Evolutionary conservation across 2,797 vertebrate species (phyloP).

Genomic region (Euthynnus affinis): DNA sequence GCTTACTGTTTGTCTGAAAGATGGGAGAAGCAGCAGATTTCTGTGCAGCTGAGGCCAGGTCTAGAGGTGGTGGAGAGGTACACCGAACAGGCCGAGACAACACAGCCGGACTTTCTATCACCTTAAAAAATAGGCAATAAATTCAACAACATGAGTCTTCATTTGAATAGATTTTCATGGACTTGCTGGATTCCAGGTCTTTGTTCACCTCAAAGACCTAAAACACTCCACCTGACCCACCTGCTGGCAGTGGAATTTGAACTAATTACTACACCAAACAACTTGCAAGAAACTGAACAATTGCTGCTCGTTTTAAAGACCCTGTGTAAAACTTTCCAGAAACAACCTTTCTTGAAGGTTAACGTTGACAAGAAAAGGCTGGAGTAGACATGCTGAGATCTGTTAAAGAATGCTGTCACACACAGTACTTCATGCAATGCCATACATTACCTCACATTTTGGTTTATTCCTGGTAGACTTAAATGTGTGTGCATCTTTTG

Average conservation of each 20-base stretch:
- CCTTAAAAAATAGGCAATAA: slow-evolving; percentile 63
- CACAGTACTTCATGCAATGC: background rate
- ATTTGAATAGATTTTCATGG: slow-evolving; percentile 13
- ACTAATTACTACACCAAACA: slow-evolving; percentile 20
- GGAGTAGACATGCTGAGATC: background rate
- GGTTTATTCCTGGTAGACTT: slow-evolving; percentile 62
- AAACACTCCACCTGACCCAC: slow-evolving; percentile 10
- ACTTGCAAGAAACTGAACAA: slow-evolving; percentile 25
- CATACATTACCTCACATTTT: slow-evolving; percentile 67
- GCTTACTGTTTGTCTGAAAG: slow-evolving; percentile 86
- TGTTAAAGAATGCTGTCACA: background rate
- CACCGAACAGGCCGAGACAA: slow-evolving; percentile 65
- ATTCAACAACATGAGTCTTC: slow-evolving; percentile 11
- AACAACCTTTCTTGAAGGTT: background rate
- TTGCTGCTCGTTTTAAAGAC: slow-evolving; percentile 43
- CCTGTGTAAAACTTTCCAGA: background rate
- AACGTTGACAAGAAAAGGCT: background rate
- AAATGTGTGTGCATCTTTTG: slow-evolving; percentile 49
- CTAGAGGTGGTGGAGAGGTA: slow-evolving; percentile 75
- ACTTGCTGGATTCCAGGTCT: slow-evolving; percentile 9
- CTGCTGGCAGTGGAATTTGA: slow-evolving; percentile 47
- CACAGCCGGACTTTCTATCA: slow-evolving; percentile 39
- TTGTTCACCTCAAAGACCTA: slow-evolving; percentile 43
- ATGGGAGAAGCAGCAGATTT: slow-evolving; percentile 60
- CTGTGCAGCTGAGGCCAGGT: slow-evolving; percentile 62